Evolutionary conservation across 2,888 invertebrate species (phyloP), one percentile per base, ranked within the genome.

Genomic region (Agrenia bidenticulata): DNA sequence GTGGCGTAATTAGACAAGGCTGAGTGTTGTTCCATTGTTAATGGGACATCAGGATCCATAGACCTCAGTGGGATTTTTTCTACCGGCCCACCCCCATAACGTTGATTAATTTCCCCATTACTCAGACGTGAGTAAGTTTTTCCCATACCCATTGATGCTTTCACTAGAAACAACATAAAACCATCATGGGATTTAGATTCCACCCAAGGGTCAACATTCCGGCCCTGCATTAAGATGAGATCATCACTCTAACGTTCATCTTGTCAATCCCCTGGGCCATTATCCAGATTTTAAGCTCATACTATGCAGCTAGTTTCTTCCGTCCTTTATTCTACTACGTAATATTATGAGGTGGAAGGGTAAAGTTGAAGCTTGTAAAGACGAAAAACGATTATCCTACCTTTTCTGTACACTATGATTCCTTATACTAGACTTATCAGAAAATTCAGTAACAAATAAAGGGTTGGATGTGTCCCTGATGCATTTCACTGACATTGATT

Each of bases 31-130:
- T 58, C 58, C 67, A 66, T 67, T 24, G 67, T 66, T 58, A 76
- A 71, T 71, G 76, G 73, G 61, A 72, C 63, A 63, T 73, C 73
- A 56, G 69, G 60, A 26, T 67, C 69, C 64, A 70, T 41, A 41
- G 71, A 65, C 63, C 73, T 69, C 54, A 72, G 66, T 54, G 73
- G 73, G 56, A 72, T 70, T 73, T 74, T 75, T 69, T 75, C 73
- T 57, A 72, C 63, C 27, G 63, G 60, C 37, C 67, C 67, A 61
- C 61, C 60, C 51, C 67, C 69, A 61, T 67, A 70, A 62, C 70
- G 73, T 72, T 76, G 76, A 73, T 72, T 76, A 73, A 76, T 76
- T 71, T 76, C 76, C 55, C 76, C 76, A 72, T 76, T 76, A 72
- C 76, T 74, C 70, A 76, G 67, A 71, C 76, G 74, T 57, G 73